Evolutionary conservation across 30 jellyfish, hydroid and myxozoan species (phyloP).

Genomic region (Rhopilema esculentum): DNA sequence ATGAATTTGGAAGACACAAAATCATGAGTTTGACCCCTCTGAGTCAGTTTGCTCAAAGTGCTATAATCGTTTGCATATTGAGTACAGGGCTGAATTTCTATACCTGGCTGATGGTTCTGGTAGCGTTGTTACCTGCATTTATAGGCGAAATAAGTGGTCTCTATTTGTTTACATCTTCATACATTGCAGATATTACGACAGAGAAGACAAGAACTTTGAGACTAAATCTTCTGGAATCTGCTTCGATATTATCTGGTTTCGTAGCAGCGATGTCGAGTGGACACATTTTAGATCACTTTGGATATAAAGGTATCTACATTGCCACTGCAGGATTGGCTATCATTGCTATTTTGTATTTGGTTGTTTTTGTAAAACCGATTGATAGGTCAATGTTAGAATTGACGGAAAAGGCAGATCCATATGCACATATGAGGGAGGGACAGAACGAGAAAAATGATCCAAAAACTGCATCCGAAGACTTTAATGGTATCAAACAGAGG

Average conservation of each 20-base stretch:
- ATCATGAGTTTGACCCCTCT: not conserved
- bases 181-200: slow-evolving; percentile 12
- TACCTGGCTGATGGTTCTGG: not conserved
- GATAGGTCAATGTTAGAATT: not conserved
- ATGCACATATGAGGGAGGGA: too few relatives aligned
- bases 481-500: too few relatives aligned
- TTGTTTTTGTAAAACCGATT: slow-evolving; percentile 2
- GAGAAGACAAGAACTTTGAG: slow-evolving; percentile 7
- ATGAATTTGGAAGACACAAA: not conserved
- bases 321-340: not conserved
- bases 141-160: not conserved
- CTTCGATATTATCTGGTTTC: not conserved
- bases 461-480: too few relatives aligned
- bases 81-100: not conserved
- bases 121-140: not conserved
- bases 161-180: not conserved
- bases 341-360: not conserved
- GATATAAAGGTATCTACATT: not conserved
- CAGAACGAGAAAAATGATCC: too few relatives aligned
- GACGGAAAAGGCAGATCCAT: too few relatives aligned
- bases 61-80: not conserved
- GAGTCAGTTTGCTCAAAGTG: not conserved
- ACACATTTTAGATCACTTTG: not conserved
- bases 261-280: slow-evolving; percentile 8
- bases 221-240: not conserved